Evolutionary conservation across 2,113 vertebrate species (phyloP), one percentile per base, ranked within the genome.

Genomic region (Motacilla tschutschensis): DNA sequence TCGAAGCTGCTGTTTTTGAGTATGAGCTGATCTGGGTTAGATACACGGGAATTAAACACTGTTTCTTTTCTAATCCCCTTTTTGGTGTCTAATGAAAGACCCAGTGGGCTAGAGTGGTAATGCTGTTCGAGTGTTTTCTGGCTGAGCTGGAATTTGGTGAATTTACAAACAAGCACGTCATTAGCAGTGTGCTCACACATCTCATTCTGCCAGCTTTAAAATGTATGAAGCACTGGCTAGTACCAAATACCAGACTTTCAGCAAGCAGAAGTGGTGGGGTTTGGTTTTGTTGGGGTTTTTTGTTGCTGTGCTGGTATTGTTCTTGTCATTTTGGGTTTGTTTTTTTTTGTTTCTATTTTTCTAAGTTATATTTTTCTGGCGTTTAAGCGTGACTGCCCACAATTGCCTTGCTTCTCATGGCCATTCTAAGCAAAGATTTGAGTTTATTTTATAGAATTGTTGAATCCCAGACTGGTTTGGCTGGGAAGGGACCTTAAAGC

Each of bases 1-100:
- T 5, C 44, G 24, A 44, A 64, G 6, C n/a, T 76, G 4, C 0
- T 53, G 0, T 28, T 69, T 29, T 25, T 35, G 47, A 54, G 31
- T 33, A 33, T 15, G 8, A 54, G 10, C 31, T 54, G 33, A 10
- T 33, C 8, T 33, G 20, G 31, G 22, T 33, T 33, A 22, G 53
- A 55, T 55, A 55, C n/a, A 33, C 31, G 33, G 19, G 14, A n/a
- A 54, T 54, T 10, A 14, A 54, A 54, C 53, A 33, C 31, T 55
- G 31, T 15, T 33, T 22, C 31, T 22, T 55, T 55, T 54, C 36
- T n/a, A 48, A 33, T 60, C n/a, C 5, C 15, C 7, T 78, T 83
- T 38, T 47, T 67, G 25, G 38, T 58, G 36, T 40, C 5, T 29
- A 29, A 38, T 18, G 17, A 16, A 60, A 46, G 12, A 14, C 14